Evolutionary conservation across 1,140 invertebrate species (phyloP).

Genomic region (Mercenaria mercenaria): DNA sequence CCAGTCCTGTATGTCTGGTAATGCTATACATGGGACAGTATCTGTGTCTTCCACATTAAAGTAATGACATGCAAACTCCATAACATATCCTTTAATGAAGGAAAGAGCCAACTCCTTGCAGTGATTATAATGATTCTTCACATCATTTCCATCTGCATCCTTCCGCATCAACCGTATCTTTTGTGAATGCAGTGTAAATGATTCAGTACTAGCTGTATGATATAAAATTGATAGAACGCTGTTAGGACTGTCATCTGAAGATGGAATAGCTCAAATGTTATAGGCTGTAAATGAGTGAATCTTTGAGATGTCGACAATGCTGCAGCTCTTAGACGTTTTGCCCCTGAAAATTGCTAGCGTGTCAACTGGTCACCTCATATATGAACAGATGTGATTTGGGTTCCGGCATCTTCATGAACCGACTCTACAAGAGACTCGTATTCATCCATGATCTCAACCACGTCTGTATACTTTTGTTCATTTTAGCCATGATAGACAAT

Average conservation of each 20-base stretch:
- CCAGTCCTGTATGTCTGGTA: background rate
- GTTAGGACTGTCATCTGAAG: constrained; percentile 61
- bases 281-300: constrained; percentile 52
- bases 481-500: no score
- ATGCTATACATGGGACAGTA: constrained; percentile 1
- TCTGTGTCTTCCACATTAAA: constrained; percentile 12
- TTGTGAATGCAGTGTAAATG: constrained; percentile 46
- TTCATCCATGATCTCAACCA: no score
- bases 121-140: constrained; percentile 32
- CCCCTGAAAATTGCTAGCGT: background rate
- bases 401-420: no score
- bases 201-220: background rate
- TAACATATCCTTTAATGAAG: constrained; percentile 50
- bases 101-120: constrained; percentile 63
- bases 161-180: constrained; percentile 54
- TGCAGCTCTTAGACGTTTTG: constrained; percentile 29
- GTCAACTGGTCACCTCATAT: no score
- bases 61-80: constrained; percentile 22
- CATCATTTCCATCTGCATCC: constrained; percentile 48
- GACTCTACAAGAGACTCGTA: no score
- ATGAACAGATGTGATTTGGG: no score
- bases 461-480: no score
- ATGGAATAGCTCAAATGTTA: constrained; percentile 31
- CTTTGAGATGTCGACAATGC: background rate
- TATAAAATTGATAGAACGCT: constrained; percentile 61